Evolutionary conservation across 2,113 vertebrate genomes (phyloP), one percentile per base, ranked within the genome.

Genomic region (Brachyistius frenatus): DNA sequence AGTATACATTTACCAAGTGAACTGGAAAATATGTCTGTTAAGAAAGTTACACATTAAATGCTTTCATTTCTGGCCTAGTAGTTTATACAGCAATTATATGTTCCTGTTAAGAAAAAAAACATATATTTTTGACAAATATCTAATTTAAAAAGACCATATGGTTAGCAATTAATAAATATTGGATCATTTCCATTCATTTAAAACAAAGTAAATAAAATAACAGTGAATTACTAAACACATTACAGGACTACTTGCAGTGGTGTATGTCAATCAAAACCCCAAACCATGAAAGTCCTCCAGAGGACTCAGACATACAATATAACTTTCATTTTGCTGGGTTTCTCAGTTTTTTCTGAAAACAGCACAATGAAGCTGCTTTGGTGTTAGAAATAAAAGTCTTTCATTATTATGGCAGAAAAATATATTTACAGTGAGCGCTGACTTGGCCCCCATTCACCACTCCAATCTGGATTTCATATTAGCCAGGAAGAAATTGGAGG

Each of bases 381-480:
- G 64, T 5, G 5, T 52, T 6, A 80, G 68, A 80, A 86, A 88
- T 67, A 76, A 86, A 77, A 73, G 55, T 30, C 57, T 71, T 74
- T 69, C 54, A 78, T 80, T 78, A 83, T 77, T 66, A 65, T 50
- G 63, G 61, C 60, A 76, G 76, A 83, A 80, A 75, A 65, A 73
- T 69, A 80, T 71, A 82, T 89, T 84, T 84, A 85, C 76, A 90
- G 66, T 55, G 61, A 80, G 57, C 55, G 60, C 67, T 83, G 61
- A 81, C 72, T 87, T 89, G 80, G 76, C 73, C 66, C 39, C 63
- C 41, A 65, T 83, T 88, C 78, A 80, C 73, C 72, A 73, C 36
- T 74, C 73, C 79, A 82, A 80, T 87, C 82, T 91, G 86, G 80
- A 82, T 89, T 84, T 82, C 61, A 81, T 70, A 84, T 88, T 84